Percentiles rank a stretch among this genome's conserved stretches.
phyloP scores from a whole-genome alignment of 2,888 invertebrate genomes.

The Palloptera scutellata region DNA sequence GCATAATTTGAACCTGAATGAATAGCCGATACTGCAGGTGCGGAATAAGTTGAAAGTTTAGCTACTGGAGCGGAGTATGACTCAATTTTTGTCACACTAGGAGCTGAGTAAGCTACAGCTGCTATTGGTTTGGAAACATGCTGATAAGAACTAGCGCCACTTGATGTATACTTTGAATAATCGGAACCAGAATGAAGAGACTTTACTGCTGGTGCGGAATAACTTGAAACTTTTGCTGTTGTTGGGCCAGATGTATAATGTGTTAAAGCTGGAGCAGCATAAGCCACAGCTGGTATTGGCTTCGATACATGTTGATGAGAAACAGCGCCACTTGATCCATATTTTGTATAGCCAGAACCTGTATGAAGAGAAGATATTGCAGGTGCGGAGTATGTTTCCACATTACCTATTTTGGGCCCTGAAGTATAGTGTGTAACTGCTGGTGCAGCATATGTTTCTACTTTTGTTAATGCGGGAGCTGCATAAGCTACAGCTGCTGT shows the following conservation, averaged over 20 bases:
- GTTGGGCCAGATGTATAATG: conserved; percentile 18
- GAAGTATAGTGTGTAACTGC: conserved; percentile 5
- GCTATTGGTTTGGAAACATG: conserved; percentile 42
- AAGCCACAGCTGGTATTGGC: conserved; percentile 36
- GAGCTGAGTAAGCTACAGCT: conserved; percentile 34
- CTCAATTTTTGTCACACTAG: conserved; percentile 42
- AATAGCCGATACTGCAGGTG: conserved; percentile 34
- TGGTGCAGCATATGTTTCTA: conserved; percentile 44
- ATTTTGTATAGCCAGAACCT: conserved; percentile 6
- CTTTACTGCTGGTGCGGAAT: conserved; percentile 21
- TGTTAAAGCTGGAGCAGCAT: conserved; percentile 32
- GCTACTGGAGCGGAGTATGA: conserved; percentile 42
- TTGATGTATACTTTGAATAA: neutral
- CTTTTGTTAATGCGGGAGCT: conserved; percentile 41
- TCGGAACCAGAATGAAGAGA: conserved; percentile 18
- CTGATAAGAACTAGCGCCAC: conserved; percentile 41
- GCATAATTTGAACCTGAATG: conserved; percentile 21
- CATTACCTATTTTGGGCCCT: neutral
- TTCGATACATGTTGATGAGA: conserved; percentile 45
- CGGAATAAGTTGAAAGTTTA: conserved; percentile 46
- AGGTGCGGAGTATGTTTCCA: conserved; percentile 14
- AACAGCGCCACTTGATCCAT: conserved; percentile 12
- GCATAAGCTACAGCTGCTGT: conserved; percentile 27
- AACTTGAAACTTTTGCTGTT: conserved; percentile 27
- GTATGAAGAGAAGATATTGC: conserved; percentile 17